phyloP scores from a whole-genome alignment of 2,113 vertebrate species.

The Myrmophylax atrothorax region DNA sequence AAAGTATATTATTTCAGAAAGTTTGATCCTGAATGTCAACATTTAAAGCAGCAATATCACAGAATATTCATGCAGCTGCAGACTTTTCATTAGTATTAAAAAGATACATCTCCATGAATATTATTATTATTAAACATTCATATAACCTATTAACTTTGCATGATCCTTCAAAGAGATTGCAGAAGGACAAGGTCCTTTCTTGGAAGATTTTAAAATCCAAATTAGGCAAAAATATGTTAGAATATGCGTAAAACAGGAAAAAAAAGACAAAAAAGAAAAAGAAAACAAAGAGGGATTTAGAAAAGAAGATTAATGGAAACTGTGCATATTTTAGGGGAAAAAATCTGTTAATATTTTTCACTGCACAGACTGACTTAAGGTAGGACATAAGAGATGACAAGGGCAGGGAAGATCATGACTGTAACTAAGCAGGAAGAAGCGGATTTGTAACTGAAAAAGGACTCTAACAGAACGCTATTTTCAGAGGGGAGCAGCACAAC shows the following conservation, averaged over 20 bases:
- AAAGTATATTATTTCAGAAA: not conserved
- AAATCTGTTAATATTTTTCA: not conserved
- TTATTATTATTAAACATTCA: constrained; percentile 1
- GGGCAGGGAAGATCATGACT: not conserved
- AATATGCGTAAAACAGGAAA: not conserved
- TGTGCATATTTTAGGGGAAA: not conserved
- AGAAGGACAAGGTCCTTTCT: not conserved
- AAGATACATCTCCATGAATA: not conserved
- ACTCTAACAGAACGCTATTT: not conserved
- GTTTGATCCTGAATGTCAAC: not conserved
- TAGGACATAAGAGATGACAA: not conserved
- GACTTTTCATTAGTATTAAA: not conserved
- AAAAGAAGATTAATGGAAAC: not conserved
- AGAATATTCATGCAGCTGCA: not conserved
- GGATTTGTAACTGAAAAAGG: not conserved
- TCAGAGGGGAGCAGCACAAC: not conserved
- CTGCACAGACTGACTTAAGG: not conserved
- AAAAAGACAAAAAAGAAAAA: not conserved
- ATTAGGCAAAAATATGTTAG: not conserved
- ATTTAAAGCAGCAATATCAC: not conserved
- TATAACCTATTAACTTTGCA: not conserved
- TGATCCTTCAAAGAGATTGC: not conserved
- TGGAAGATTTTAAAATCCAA: constrained; percentile 5
- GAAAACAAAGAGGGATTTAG: not conserved
- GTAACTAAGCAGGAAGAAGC: not conserved